Conservation (phyloP, 2,113 vertebrate genomes). For the Rhineura floridana region DNA sequence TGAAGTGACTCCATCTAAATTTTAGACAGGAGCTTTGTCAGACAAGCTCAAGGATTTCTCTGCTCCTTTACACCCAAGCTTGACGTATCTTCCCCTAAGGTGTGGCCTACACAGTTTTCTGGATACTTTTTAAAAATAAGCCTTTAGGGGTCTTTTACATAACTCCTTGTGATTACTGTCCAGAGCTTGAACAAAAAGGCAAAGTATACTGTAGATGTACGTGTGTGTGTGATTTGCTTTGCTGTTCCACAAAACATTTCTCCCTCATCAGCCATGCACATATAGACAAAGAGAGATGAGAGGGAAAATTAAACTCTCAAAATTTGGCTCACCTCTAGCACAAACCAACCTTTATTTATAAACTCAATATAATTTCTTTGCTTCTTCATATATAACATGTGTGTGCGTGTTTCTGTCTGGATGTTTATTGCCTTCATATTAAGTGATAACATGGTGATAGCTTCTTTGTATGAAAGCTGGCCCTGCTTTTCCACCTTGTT, state of each 20-base stretch:
- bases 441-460: background rate
- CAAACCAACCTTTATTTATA: background rate
- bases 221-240: background rate
- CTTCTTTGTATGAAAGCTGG: background rate
- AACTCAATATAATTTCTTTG: background rate
- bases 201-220: background rate
- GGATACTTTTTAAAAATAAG: background rate
- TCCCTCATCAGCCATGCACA: background rate
- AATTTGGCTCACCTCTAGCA: background rate
- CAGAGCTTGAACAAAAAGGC: background rate
- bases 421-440: background rate
- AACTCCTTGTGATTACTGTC: background rate
- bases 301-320: background rate
- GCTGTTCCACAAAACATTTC: background rate
- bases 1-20: background rate
- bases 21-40: background rate
- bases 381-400: background rate
- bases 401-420: background rate
- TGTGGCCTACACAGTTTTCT: background rate
- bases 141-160: background rate
- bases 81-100: background rate
- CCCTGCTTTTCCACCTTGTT: background rate
- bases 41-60: background rate
- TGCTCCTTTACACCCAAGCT: background rate
- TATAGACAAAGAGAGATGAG: background rate